A percentile compares a stretch with the other conserved stretches of the same genome.
Evolutionary conservation across 1,140 invertebrate genomes (phyloP).

Genomic region (Sinonovacula constricta): DNA sequence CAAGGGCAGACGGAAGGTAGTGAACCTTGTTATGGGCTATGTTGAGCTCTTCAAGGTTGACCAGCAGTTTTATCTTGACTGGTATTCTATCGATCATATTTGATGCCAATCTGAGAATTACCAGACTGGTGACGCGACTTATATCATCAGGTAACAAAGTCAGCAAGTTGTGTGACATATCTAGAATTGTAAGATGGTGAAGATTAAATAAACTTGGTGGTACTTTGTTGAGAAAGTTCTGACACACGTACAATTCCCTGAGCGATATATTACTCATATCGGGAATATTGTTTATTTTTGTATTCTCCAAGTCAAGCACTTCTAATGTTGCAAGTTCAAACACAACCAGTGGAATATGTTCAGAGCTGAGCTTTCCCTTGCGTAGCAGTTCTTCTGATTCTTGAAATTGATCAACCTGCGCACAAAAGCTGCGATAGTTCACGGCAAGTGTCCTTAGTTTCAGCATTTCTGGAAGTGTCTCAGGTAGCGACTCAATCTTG

Average conservation of each 20-base stretch:
- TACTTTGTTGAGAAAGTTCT: constrained; percentile 75
- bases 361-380: constrained; percentile 77
- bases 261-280: constrained; percentile 70
- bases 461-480: constrained; percentile 74
- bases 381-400: constrained; percentile 70
- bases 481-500: constrained; percentile 76
- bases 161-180: constrained; percentile 76
- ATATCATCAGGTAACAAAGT: constrained; percentile 70
- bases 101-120: constrained; percentile 67
- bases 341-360: constrained; percentile 77
- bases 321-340: constrained; percentile 76
- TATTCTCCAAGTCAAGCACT: constrained; percentile 74
- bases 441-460: constrained; percentile 72
- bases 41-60: constrained; percentile 67
- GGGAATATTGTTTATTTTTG: constrained; percentile 77
- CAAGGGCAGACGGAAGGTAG: constrained; percentile 68
- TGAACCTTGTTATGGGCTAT: constrained; percentile 68
- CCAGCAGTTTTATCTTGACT: constrained; percentile 64
- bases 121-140: constrained; percentile 66
- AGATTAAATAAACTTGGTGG: constrained; percentile 69
- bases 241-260: constrained; percentile 71
- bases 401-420: constrained; percentile 75
- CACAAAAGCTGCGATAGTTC: constrained; percentile 75
- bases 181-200: constrained; percentile 67
- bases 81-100: constrained; percentile 73